Evolutionary conservation across 2,888 invertebrate genomes (phyloP), one percentile per base, ranked within the genome.

Genomic region (Ctenicera cuprea): DNA sequence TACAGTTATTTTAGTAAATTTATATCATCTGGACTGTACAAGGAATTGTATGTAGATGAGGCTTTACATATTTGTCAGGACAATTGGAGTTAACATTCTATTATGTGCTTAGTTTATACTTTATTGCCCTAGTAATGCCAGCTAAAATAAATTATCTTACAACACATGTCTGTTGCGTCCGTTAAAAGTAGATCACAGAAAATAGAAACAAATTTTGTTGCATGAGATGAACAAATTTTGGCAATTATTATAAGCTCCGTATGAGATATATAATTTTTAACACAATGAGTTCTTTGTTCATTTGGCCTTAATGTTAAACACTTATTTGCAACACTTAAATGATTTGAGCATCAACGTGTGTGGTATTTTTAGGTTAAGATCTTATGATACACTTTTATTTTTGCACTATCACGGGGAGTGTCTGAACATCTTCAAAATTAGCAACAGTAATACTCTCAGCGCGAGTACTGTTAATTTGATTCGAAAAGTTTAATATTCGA

Each of bases 21-120:
- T 70, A 70, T 70, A 54, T 45, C 18, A 63, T 22, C 22, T 43
- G 11, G 54, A 54, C 50, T 45, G 52, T 63, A 70, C 63, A 70
- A 70, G 70, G 70, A 33, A 70, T 70, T 70, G 70, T 70, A 70
- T 70, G 70, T 63, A 70, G 70, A 70, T 70, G 63, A 70, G 70
- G 41, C 43, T 70, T 70, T 70, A 63, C 64, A 70, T 63, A 70
- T 70, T 70, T 70, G 70, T 70, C 70, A 70, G 70, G 63, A 70
- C 70, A 70, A 70, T 70, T 70, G 70, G 52, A 70, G 70, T 64
- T 62, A 70, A 70, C 70, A 70, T 70, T 70, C 64, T 61, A 69
- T 69, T 69, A 69, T 69, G 61, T 69, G 63, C 70, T 41, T 30
- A 18, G 43, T 54, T 70, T 63, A 62, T 70, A 70, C 70, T 70